Evolutionary conservation across 1,140 invertebrate species (phyloP), one percentile per base, ranked within the genome.

Genomic region (Ooceraea biroi): DNA sequence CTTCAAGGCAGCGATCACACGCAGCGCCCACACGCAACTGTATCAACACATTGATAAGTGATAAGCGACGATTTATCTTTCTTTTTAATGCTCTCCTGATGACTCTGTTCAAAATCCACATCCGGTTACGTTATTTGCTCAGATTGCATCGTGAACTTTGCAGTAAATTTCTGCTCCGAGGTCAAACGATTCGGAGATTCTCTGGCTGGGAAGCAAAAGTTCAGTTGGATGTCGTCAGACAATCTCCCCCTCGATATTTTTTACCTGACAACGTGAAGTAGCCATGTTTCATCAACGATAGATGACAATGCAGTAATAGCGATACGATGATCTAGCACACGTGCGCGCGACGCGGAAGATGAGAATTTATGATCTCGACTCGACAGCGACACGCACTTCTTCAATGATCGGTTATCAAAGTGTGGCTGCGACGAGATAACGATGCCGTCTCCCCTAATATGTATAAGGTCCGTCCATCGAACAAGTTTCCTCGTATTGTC

Each of bases 281-380:
- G 14, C 10, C 11, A 0, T 1, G 17, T 78, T 78, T 22, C 22
- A 69, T 68, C 63, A 78, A 65, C 36, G 5, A 22, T 12, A 57
- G 17, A 69, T 71, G 36, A 66, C 30, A n/a, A 8, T n/a, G 52
- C 22, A 36, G 36, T 36, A 36, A 36, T 7, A 36, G 7, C 46
- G 41, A 71, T 19, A 14, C 1, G 11, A 19, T 22, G 30, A 78
- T 78, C 22, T 66, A 46, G 30, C 4, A 17, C 11, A 46, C 50
- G 22, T 57, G 65, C 63, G 61, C 63, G 14, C n/a, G 46, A 66
- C 57, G 22, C 76, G 65, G 76, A 80, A 80, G 50, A 57, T 10
- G 17, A 3, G 22, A 17, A 0, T 57, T 27, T 14, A 7, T n/a
- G 27, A 69, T 69, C 14, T 55, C 17, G 52, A 12, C 14, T 71